A percentile compares a stretch with the other conserved stretches of the same genome.
Evolutionary conservation across 2,113 vertebrate genomes (phyloP).

Genomic region (Coturnix japonica): DNA sequence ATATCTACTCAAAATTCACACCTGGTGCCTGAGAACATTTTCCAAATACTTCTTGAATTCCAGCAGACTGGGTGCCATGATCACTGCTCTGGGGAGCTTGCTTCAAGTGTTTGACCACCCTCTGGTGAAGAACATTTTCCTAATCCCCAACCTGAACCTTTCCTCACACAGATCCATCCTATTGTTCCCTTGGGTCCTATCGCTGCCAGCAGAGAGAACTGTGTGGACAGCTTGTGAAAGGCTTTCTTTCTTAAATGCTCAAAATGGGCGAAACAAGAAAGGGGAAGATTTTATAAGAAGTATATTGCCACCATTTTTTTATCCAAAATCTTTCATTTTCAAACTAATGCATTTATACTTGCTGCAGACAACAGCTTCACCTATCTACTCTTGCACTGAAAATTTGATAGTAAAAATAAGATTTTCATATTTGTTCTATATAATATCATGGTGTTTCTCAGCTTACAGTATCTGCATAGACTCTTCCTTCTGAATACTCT

Average conservation of each 20-base stretch:
- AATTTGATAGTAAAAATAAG: background rate
- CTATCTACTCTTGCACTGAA: background rate
- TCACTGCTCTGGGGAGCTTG: no score
- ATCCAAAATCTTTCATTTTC: background rate
- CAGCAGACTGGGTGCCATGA: no score
- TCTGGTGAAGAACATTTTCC: no score
- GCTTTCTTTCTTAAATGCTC: background rate
- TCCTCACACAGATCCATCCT: no score
- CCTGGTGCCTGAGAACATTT: no score
- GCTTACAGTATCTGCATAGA: background rate
- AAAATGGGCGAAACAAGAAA: background rate
- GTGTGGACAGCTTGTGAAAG: background rate
- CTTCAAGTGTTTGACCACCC: no score
- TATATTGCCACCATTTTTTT: background rate
- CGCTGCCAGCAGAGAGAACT: background rate
- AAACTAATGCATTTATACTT: background rate
- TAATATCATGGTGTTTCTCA: background rate
- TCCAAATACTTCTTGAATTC: no score
- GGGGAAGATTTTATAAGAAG: background rate
- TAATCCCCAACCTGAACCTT: no score
- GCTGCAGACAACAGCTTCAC: background rate
- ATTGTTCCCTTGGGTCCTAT: no score
- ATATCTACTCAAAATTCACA: no score
- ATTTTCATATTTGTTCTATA: background rate
- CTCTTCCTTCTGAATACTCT: background rate